Evolutionary conservation across 2,113 vertebrate species (phyloP).

Genomic region (Carassius carassius): DNA sequence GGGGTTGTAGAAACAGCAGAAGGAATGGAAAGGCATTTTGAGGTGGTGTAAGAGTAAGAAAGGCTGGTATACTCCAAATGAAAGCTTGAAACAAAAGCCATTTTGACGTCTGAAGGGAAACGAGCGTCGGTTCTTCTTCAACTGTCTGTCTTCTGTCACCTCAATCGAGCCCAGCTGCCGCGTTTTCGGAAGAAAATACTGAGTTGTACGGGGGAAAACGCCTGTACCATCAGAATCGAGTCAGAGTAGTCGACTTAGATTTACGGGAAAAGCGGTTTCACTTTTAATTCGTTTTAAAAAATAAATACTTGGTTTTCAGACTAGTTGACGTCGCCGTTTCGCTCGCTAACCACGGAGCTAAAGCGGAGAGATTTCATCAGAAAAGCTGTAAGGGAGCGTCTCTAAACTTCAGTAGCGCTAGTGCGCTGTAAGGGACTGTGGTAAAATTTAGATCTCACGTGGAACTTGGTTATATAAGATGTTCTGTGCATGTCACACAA

Average conservation of each 20-base stretch:
- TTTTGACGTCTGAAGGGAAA: slow-evolving; percentile 40
- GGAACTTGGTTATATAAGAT: slow-evolving; percentile 57
- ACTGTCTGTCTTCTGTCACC: neutral
- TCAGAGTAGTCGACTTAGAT: neutral
- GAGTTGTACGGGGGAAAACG: neutral
- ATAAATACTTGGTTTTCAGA: neutral
- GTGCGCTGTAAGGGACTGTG: slow-evolving; percentile 55
- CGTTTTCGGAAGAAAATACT: slow-evolving; percentile 4
- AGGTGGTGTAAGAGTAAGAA: neutral
- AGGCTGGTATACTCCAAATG: slow-evolving; percentile 6
- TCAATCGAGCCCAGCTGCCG: slow-evolving; percentile 17
- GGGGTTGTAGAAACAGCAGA: slow-evolving; percentile 38
- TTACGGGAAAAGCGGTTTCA: neutral
- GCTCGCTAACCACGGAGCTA: slow-evolving; percentile 37
- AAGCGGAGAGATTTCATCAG: slow-evolving; percentile 74
- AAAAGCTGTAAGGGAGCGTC: slow-evolving; percentile 63
- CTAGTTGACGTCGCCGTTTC: slow-evolving; percentile 25
- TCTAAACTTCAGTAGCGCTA: neutral
- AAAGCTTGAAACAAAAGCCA: slow-evolving; percentile 59
- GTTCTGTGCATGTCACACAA: neutral
- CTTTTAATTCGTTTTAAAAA: neutral
- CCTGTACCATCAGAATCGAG: slow-evolving; percentile 33
- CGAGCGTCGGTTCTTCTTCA: neutral
- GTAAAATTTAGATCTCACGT: slow-evolving; percentile 31
- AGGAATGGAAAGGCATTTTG: neutral